Evolutionary conservation across 2,888 invertebrate genomes (phyloP).

Genomic region (Amphipoea lucens): DNA sequence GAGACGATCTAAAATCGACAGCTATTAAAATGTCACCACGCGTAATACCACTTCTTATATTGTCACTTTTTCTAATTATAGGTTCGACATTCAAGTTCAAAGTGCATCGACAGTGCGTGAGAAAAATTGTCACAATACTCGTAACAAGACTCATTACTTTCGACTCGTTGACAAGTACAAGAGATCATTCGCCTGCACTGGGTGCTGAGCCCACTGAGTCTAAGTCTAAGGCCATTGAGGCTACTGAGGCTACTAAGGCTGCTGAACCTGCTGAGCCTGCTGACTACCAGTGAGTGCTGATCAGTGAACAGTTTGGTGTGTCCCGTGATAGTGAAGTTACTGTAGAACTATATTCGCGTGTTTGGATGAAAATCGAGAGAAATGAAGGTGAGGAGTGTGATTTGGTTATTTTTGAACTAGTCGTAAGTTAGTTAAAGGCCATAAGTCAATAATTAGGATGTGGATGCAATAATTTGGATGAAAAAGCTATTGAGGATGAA

Average conservation of each 20-base stretch:
- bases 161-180: conserved; percentile 49
- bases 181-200: conserved; percentile 40
- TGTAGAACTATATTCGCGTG: conserved; percentile 60
- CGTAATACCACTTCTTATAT: conserved; percentile 22
- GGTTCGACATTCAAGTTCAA: conserved; percentile 70
- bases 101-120: conserved; percentile 76
- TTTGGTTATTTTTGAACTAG: not conserved
- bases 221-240: not conserved
- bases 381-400: conserved; percentile 85
- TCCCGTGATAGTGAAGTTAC: conserved; percentile 55
- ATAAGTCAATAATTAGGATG: not conserved
- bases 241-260: not conserved
- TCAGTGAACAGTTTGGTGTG: conserved; percentile 54
- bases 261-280: not conserved
- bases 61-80: conserved; percentile 65
- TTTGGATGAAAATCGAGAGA: conserved; percentile 75
- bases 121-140: conserved; percentile 67
- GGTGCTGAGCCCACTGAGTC: conserved; percentile 13
- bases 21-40: conserved; percentile 5
- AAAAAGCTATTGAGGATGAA: not conserved
- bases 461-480: not conserved
- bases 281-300: conserved; percentile 50
- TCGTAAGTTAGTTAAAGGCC: not conserved
- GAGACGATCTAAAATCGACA: conserved; percentile 3
- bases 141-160: conserved; percentile 68